Base-by-base conservation (phyloP, 2,888 invertebrate genomes). In the Plagodis pulveraria region DNA sequence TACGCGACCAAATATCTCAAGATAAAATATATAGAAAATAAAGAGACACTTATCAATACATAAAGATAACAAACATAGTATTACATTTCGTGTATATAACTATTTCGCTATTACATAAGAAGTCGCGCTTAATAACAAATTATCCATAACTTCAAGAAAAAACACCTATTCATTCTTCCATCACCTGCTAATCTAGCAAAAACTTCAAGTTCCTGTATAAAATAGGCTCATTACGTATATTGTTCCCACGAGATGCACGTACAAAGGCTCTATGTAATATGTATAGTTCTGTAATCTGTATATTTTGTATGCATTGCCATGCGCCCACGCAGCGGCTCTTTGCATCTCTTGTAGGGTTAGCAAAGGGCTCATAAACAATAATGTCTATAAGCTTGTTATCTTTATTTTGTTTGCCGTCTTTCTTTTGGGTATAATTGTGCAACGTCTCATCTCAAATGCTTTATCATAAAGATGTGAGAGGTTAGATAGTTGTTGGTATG, bases 311-410 rank as follows among this genome's bases (percentile, higher is more conserved):
- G 58, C 59, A 61, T 62, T 56, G 59, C 52, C 41, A 48, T 65
- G 58, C 67, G 62, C 69, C 69, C 49, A 67, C 69, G 65, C 69
- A 40, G 64, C 68, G 66, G 66, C 56, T 58, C 66, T 63, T 66
- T 66, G 50, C 58, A 48, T 60, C 52, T 56, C 6, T 22, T 50
- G 36, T 55, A 69, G 62, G 69, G 69, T 32, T 65, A 56, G 32
- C 59, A 34, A 9, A 22, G 0, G 10, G 22, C n/a, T 9, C 22
- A 45, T 10, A 12, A 45, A 22, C 22, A 48, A 22, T 38, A 38
- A 36, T 12, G 38, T 35, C 12, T 5, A 6, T 36, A 32, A 38
- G 9, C 6, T 38, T 38, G 38, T 11, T 10, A 10, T 40, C 10
- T 40, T 40, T 10, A 10, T 40, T 40, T 40, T 8, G 40, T 40